These are phyloP conservation scores for Scopus umbretta DNA, from an alignment of 2,113 vertebrate species.

Conservation along the genomic window DNA sequence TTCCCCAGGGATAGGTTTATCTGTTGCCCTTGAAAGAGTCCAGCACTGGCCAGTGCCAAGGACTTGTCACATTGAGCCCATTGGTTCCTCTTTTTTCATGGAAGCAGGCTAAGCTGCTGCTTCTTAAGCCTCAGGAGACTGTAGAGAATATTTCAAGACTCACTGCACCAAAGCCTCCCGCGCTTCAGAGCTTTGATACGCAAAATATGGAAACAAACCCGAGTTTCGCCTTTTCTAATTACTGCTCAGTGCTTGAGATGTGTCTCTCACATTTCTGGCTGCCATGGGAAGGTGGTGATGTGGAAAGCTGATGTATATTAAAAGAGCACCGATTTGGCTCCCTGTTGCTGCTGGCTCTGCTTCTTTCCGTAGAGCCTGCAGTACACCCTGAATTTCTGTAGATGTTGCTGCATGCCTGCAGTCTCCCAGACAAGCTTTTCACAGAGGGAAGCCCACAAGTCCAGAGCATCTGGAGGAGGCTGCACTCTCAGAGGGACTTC, in stretches of 20 bases:
- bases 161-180: slow-evolving; percentile 24
- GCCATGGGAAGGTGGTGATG: slow-evolving; percentile 57
- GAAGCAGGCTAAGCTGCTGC: neutral
- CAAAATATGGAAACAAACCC: slow-evolving; percentile 37
- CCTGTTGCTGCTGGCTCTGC: slow-evolving; percentile 28
- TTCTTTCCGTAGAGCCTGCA: neutral
- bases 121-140: neutral
- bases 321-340: neutral
- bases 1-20: neutral
- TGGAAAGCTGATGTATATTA: slow-evolving; percentile 61
- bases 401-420: slow-evolving; percentile 61
- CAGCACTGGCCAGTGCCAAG: neutral
- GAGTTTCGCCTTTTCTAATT: slow-evolving; percentile 58
- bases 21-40: neutral
- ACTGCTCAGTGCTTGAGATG: slow-evolving; percentile 36
- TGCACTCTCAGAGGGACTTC: neutral
- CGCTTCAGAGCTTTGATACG: slow-evolving; percentile 20
- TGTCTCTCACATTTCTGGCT: slow-evolving; percentile 60
- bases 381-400: slow-evolving; percentile 63
- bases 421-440: slow-evolving; percentile 4
- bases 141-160: slow-evolving; percentile 28
- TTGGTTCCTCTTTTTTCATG: neutral
- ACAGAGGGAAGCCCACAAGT: neutral
- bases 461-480: neutral
- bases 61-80: neutral